These are phyloP conservation scores for Gallinago media DNA, from an alignment of 2,113 vertebrate species.

Conservation along the genomic window DNA sequence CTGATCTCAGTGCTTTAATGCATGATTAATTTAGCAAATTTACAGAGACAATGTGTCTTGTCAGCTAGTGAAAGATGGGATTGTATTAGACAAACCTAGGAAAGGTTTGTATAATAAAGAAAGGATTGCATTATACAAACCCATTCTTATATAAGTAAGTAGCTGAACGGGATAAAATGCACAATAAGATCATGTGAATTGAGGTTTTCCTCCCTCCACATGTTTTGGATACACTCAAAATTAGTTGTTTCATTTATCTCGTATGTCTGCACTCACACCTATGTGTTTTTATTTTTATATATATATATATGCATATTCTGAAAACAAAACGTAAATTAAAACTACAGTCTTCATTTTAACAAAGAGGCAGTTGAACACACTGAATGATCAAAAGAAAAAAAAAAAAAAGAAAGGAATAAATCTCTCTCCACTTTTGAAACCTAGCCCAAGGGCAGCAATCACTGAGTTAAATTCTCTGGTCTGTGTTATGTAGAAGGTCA, in stretches of 20 bases:
- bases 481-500: not conserved
- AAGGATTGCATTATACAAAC: not conserved
- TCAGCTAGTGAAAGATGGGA: not conserved
- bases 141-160: not conserved
- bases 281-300: not conserved
- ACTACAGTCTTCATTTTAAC: not conserved
- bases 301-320: not conserved
- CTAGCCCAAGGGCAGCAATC: not conserved
- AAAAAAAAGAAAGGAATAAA: not conserved
- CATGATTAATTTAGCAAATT: not conserved
- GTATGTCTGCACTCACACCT: not conserved
- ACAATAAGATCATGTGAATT: no score
- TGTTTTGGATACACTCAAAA: no score
- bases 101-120: not conserved
- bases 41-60: not conserved
- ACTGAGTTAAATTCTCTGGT: conserved; percentile 11
- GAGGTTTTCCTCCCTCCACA: no score
- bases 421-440: not conserved
- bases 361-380: not conserved
- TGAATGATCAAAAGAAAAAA: not conserved
- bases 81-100: not conserved
- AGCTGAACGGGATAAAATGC: not conserved
- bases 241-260: no score
- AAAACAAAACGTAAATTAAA: conserved; percentile 11
- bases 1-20: not conserved